These are phyloP conservation scores for Alsophila aescularia DNA, from an alignment of 2,888 invertebrate genomes.

Conservation along the genomic window DNA sequence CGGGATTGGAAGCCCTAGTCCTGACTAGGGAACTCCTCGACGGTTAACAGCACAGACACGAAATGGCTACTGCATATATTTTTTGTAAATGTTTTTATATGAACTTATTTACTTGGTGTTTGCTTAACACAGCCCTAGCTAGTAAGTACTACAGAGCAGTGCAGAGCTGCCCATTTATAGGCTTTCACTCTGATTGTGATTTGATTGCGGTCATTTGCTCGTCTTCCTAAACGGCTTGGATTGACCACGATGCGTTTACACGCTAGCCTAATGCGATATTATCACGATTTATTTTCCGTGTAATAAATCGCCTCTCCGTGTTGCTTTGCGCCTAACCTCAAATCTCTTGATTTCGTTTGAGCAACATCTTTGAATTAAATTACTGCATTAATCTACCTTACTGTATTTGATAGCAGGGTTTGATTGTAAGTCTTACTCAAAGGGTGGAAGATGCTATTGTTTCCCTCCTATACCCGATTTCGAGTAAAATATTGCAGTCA, in stretches of 20 bases:
- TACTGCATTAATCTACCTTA: slow-evolving; percentile 22
- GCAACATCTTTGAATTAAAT: slow-evolving; percentile 14
- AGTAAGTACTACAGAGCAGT: slow-evolving; percentile 23
- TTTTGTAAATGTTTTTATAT: too few relatives aligned
- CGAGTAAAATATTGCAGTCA: slow-evolving; percentile 19
- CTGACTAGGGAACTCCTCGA: too few relatives aligned
- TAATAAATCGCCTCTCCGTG: slow-evolving; percentile 56
- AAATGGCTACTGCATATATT: too few relatives aligned
- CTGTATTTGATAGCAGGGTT: slow-evolving; percentile 19
- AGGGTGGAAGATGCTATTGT: slow-evolving; percentile 34
- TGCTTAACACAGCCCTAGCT: slow-evolving; percentile 10
- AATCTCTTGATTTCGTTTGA: slow-evolving; percentile 34
- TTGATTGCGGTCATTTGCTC: slow-evolving; percentile 77
- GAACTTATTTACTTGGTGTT: neutral
- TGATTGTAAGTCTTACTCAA: slow-evolving; percentile 23
- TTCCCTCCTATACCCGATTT: slow-evolving; percentile 30
- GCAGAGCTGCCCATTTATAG: slow-evolving; percentile 54
- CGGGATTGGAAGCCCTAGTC: too few relatives aligned
- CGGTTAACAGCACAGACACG: too few relatives aligned
- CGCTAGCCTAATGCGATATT: slow-evolving; percentile 56
- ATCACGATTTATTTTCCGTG: slow-evolving; percentile 58
- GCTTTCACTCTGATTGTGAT: slow-evolving; percentile 78
- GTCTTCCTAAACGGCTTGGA: slow-evolving; percentile 61
- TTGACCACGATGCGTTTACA: slow-evolving; percentile 59
- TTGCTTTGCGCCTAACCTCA: slow-evolving; percentile 38